Conservation (phyloP, 2,113 vertebrate genomes). For the Lonchura striata region DNA sequence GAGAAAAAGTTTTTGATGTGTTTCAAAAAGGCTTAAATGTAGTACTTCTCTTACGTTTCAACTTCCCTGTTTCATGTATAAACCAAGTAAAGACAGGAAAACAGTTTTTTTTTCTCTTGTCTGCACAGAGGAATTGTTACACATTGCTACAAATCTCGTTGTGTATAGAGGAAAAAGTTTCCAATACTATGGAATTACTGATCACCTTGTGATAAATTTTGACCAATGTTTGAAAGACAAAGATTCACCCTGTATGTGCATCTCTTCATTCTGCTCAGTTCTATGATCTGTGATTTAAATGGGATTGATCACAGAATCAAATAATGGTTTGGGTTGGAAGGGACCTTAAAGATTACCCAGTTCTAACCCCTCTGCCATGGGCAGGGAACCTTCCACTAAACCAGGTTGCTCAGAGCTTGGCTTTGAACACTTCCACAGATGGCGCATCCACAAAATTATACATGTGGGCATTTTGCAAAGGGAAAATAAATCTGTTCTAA, state of each 20-base stretch:
- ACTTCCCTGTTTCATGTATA: neutral
- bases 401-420: neutral
- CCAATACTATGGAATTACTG: neutral
- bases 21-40: neutral
- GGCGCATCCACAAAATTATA: neutral
- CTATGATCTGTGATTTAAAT: neutral
- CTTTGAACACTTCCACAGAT: neutral
- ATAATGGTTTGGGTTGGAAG: neutral
- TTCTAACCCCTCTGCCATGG: neutral
- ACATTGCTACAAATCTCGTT: neutral
- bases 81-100: neutral
- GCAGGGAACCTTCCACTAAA: neutral
- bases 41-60: neutral
- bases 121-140: neutral
- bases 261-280: neutral
- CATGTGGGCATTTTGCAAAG: neutral
- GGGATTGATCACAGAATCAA: neutral
- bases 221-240: neutral
- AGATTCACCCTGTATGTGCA: rapidly evolving
- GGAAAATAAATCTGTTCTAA: neutral
- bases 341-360: neutral
- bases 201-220: neutral
- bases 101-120: neutral
- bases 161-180: neutral
- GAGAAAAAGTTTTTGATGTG: neutral